Base-by-base conservation (phyloP, 2,797 vertebrate genomes). In the Neomorphus geoffroyi region DNA sequence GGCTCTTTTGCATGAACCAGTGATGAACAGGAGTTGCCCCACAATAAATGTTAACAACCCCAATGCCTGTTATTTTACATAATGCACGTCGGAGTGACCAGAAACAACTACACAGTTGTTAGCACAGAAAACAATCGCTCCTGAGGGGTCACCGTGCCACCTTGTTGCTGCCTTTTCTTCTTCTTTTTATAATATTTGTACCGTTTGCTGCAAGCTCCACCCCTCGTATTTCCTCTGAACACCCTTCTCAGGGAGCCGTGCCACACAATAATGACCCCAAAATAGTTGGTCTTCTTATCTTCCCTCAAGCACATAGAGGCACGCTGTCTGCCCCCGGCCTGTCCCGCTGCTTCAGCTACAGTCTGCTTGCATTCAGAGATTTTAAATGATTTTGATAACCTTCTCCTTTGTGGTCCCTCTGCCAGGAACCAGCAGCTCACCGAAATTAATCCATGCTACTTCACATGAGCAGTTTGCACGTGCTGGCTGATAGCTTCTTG, bases 361-460 rank as follows among this genome's bases (percentile, higher is more conserved):
- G 56, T 86, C 88, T 89, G 32, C 65, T 90, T 92, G 67, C 39
- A 66, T 90, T 94, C 71, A 77, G 45, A 82, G 67, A 48, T 28
- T 95, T 73, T 62, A 88, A 95, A 86, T 56, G 2, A 74, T 88
- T 93, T 77, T 90, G 28, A 90, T 86, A 86, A 74, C 58, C 39
- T 96, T 94, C n/a, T 83, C 46, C 51, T 93, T 92, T 92, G 89
- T 89, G 81, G 86, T 93, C 56, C 23, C 37, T 33, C 74, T 89
- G 35, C 85, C 88, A 95, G 72, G 75, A 95, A 39, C 78, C 79
- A 56, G 64, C 64, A 92, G 64, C 62, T 88, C 78, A 30, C 54
- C 95, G 72, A 62, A 93, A 50, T 82, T 79, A 94, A 88, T 93
- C 77, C 56, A 37, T 73, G 37, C 16, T 84, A 45, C 62, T 95